phyloP scores from a whole-genome alignment of 92 coral and sea anemone genomes.

The Epizoanthus ramosus region DNA sequence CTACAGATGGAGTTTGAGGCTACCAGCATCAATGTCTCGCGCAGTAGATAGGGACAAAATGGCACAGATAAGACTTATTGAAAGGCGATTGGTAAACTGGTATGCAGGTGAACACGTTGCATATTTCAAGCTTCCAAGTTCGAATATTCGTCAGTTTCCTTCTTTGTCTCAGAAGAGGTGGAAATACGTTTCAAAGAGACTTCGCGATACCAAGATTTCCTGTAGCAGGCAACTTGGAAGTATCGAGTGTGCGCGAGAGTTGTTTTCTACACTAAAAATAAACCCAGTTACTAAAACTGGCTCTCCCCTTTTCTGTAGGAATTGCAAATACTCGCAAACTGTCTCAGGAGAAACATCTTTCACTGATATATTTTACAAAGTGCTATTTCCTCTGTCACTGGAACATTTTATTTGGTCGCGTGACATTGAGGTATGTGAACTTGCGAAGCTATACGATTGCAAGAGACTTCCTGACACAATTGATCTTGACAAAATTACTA shows the following conservation, averaged over 20 bases:
- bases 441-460: conserved; percentile 28
- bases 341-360: conserved; percentile 16
- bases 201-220: neutral
- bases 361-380: conserved; percentile 22
- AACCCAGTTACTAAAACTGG: conserved; percentile 2
- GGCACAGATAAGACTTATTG: conserved; percentile 5
- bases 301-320: conserved; percentile 35
- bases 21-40: neutral
- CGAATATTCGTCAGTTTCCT: neutral
- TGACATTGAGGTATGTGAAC: conserved; percentile 26
- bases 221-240: conserved; percentile 20
- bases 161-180: conserved; percentile 15
- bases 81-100: conserved; percentile 32
- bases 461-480: neutral
- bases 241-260: conserved; percentile 24
- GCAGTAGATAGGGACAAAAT: neutral
- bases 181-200: neutral
- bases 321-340: neutral
- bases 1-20: conserved; percentile 27
- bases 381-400: conserved; percentile 23
- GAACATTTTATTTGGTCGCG: conserved; percentile 45
- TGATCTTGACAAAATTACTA: conserved; percentile 7
- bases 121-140: neutral
- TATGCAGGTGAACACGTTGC: conserved; percentile 27
- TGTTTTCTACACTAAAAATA: neutral